These are phyloP conservation scores for Diadegma fenestrale DNA, from an alignment of 2,888 invertebrate species.

Conservation along the genomic window DNA sequence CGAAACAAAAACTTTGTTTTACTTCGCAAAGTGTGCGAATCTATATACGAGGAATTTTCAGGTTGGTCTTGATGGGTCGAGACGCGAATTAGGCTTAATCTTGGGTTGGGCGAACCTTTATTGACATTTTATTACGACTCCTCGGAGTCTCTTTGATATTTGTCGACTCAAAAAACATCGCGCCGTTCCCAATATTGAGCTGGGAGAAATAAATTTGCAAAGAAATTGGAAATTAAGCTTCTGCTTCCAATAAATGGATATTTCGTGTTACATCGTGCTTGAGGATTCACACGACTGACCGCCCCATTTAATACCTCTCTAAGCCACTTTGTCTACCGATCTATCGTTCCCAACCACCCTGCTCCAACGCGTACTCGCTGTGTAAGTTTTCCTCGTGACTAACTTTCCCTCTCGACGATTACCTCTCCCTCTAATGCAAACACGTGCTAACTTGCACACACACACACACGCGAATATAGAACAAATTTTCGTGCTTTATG, in stretches of 20 bases:
- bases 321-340: slow-evolving; percentile 50
- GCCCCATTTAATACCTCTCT: slow-evolving; percentile 3
- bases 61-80: background rate
- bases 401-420: slow-evolving; percentile 39
- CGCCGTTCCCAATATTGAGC: background rate
- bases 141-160: background rate
- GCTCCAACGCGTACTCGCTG: slow-evolving; percentile 9
- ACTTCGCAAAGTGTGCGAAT: background rate
- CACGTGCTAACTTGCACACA: slow-evolving; percentile 28
- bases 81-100: slow-evolving; percentile 14
- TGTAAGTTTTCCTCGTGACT: slow-evolving; percentile 36
- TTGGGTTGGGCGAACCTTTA: background rate
- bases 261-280: slow-evolving; percentile 16
- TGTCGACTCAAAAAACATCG: background rate
- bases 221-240: background rate
- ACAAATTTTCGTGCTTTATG: slow-evolving; percentile 34
- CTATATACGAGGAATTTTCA: background rate
- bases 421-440: slow-evolving; percentile 31
- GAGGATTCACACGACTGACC: slow-evolving; percentile 25
- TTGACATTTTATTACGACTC: slow-evolving; percentile 1
- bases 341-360: slow-evolving; percentile 11
- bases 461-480: too few relatives aligned
- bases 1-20: slow-evolving; percentile 14
- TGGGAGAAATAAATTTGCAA: background rate
- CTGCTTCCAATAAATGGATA: background rate